These are phyloP conservation scores for Varanus komodoensis DNA, from an alignment of 2,113 vertebrate genomes.

Conservation along the genomic window DNA sequence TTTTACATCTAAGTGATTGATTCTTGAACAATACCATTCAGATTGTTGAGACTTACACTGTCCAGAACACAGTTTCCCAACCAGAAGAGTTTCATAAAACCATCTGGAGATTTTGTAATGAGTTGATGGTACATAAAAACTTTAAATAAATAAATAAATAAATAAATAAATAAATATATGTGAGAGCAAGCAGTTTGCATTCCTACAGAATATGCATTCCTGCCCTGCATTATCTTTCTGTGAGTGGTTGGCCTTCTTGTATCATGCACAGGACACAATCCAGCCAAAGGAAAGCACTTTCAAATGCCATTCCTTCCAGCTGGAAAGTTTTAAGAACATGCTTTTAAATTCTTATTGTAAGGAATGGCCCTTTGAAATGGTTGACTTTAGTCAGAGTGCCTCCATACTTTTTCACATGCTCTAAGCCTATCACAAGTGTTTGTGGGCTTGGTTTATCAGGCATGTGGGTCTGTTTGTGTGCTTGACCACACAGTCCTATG, in stretches of 20 bases:
- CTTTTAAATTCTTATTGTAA: not conserved
- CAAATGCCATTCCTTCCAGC: not conserved
- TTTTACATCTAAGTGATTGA: not conserved
- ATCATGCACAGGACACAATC: not conserved
- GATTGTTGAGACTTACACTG: not conserved
- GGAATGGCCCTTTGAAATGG: not conserved
- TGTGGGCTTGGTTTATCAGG: no score
- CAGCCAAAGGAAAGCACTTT: not conserved
- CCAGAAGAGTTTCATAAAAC: no score
- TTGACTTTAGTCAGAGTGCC: not conserved
- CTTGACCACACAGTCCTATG: not conserved
- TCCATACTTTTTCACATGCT: not conserved
- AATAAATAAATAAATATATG: not conserved
- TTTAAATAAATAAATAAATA: not conserved
- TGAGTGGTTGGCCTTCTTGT: not conserved
- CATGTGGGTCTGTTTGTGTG: not conserved
- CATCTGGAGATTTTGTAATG: no score
- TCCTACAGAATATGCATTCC: not conserved
- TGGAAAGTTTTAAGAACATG: not conserved
- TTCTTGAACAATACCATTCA: not conserved
- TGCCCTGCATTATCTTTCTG: not conserved
- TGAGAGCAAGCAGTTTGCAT: not conserved
- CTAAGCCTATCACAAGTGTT: no score
- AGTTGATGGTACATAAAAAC: no score
- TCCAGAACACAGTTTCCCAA: not conserved